Percentiles rank a stretch among this genome's conserved stretches.
Conservation (phyloP, 2,888 invertebrate species). For the Trichogramma evanescens region DNA sequence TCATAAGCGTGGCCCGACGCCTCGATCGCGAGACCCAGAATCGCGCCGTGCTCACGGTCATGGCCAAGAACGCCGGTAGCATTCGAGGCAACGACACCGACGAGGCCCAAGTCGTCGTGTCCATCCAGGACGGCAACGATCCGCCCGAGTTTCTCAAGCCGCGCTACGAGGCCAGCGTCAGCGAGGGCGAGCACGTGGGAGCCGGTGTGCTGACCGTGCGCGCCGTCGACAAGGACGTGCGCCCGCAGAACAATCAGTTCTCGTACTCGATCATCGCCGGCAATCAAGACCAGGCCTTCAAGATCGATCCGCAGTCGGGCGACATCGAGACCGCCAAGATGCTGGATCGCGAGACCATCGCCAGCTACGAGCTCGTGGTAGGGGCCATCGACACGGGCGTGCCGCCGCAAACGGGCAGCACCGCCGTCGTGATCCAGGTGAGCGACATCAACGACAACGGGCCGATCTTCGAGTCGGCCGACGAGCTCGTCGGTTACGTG, state of each 20-base stretch:
- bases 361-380: constrained; percentile 68
- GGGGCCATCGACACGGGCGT: constrained; percentile 84
- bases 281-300: constrained; percentile 75
- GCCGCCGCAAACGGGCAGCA: constrained; percentile 88
- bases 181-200: constrained; percentile 72
- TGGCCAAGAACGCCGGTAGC: constrained; percentile 91
- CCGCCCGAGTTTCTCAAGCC: constrained; percentile 84
- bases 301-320: constrained; percentile 79
- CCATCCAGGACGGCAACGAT: constrained; percentile 93
- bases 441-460: constrained; percentile 91
- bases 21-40: constrained; percentile 84
- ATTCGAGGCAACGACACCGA: constrained; percentile 93
- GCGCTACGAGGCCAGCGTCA: constrained; percentile 70
- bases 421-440: constrained; percentile 71
- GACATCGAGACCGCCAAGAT: constrained; percentile 69
- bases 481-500: constrained; percentile 67
- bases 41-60: constrained; percentile 79
- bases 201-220: constrained; percentile 70
- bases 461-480: constrained; percentile 66
- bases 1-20: constrained; percentile 71
- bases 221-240: constrained; percentile 86
- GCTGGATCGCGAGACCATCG: constrained; percentile 74
- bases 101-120: constrained; percentile 87
- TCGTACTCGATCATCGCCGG: constrained; percentile 83
- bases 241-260: constrained; percentile 85